phyloP scores from a whole-genome alignment of 2,888 invertebrate species.

The Drosophila macrospina region DNA sequence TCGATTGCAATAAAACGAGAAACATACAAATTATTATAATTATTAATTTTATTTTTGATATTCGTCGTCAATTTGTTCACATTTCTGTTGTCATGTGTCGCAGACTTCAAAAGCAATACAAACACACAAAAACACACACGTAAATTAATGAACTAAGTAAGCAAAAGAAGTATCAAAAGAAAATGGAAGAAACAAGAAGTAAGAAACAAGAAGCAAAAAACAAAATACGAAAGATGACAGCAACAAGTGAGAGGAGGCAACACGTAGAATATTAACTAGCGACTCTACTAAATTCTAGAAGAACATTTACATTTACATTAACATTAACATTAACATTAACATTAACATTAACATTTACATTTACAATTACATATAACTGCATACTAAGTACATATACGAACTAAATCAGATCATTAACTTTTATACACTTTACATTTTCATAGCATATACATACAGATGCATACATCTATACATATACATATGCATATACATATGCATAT shows the following conservation, averaged over 20 bases:
- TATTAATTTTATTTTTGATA: conserved; percentile 1
- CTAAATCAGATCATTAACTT: conserved; percentile 77
- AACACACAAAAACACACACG: conserved; percentile 43
- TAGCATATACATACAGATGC: conserved; percentile 55
- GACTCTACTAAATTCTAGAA: conserved; percentile 52
- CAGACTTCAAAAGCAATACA: conserved; percentile 70
- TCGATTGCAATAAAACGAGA: conserved; percentile 29
- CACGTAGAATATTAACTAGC: conserved; percentile 39
- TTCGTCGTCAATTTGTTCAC: too few relatives aligned
- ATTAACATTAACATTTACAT: conserved; percentile 57
- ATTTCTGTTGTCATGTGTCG: conserved; percentile 54
- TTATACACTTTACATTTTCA: conserved; percentile 79
- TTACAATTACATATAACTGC: conserved; percentile 48
- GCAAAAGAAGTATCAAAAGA: conserved; percentile 15
- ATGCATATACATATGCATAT: conserved; percentile 24
- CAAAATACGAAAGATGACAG: conserved; percentile 13
- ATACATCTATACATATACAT: conserved; percentile 7
- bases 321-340: conserved; percentile 45
- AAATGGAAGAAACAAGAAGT: conserved; percentile 18
- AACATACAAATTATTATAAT: conserved; percentile 7
- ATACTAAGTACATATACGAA: conserved; percentile 45
- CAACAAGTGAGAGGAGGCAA: conserved; percentile 10
- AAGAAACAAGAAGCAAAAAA: too few relatives aligned
- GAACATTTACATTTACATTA: conserved; percentile 51
- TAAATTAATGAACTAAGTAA: conserved; percentile 47